phyloP scores from a whole-genome alignment of 2,113 vertebrate genomes.

The Amphiprion ocellaris region DNA sequence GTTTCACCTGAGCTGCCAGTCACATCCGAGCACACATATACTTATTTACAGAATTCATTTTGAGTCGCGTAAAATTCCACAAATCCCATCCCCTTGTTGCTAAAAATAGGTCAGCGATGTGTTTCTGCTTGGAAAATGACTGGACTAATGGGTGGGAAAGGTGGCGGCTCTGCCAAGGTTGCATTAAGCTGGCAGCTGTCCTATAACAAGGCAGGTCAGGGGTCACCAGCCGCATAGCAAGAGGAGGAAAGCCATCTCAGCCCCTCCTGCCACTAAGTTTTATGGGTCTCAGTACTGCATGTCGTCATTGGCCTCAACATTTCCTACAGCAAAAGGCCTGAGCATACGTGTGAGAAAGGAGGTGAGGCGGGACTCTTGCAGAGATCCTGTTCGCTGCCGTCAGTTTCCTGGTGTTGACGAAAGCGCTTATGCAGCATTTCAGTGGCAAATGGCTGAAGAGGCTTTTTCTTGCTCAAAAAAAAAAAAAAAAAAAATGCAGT shows the following conservation, averaged over 20 bases:
- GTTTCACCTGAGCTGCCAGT: background rate
- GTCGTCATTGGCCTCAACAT: slow-evolving; percentile 82
- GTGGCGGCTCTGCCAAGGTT: slow-evolving; percentile 88
- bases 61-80: background rate
- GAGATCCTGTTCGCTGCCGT: slow-evolving; percentile 19
- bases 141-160: slow-evolving; percentile 88
- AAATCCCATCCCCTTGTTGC: slow-evolving; percentile 11
- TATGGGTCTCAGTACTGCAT: slow-evolving; percentile 86
- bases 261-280: slow-evolving; percentile 80
- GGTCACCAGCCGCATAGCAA: slow-evolving; percentile 82
- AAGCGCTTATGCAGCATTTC: slow-evolving; percentile 66
- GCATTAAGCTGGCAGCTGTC: slow-evolving; percentile 90
- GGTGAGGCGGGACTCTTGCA: slow-evolving; percentile 25
- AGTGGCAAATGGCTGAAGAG: slow-evolving; percentile 56
- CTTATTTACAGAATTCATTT: background rate
- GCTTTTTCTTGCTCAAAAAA: slow-evolving; percentile 48
- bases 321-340: background rate
- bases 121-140: slow-evolving; percentile 84
- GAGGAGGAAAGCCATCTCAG: slow-evolving; percentile 85
- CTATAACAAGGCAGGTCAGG: slow-evolving; percentile 85
- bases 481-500: slow-evolving; percentile 25
- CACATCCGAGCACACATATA: background rate
- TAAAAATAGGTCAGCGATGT: slow-evolving; percentile 85
- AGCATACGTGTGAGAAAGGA: background rate
- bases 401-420: slow-evolving; percentile 58